Conservation (phyloP, 2,797 vertebrate species). For the Rhincodon typus region DNA sequence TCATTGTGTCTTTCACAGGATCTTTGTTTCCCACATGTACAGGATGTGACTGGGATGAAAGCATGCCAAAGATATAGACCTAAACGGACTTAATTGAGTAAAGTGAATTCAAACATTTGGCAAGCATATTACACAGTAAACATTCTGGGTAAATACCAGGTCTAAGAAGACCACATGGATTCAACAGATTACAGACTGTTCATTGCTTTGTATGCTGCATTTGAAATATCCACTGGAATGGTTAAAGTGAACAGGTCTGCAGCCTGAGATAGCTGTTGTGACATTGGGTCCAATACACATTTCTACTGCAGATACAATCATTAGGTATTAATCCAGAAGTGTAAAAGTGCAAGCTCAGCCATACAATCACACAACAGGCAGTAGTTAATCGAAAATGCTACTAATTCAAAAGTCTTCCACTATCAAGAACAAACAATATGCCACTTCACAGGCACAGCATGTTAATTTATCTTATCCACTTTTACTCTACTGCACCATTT, state of each 20-base stretch:
- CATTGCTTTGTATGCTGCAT: background rate
- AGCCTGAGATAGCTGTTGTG: background rate
- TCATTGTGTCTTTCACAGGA: background rate
- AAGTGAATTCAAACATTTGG: background rate
- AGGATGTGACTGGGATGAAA: background rate
- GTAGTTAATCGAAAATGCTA: background rate
- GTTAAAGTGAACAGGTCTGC: background rate
- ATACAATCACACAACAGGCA: background rate
- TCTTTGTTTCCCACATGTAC: background rate
- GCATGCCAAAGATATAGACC: background rate
- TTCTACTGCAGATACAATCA: background rate
- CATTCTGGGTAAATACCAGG: background rate
- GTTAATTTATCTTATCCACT: background rate
- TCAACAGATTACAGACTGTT: background rate
- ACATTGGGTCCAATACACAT: background rate
- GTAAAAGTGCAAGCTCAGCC: background rate
- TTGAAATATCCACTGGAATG: background rate
- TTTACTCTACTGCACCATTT: background rate
- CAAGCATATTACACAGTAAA: background rate
- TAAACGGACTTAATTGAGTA: background rate
- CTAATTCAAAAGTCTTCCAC: background rate
- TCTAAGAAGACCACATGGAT: background rate
- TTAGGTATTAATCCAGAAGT: constrained; percentile 9
- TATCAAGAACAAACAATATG: background rate
- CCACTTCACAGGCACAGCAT: background rate